These are phyloP conservation scores for Portunus trituberculatus DNA, from an alignment of 1,140 invertebrate genomes.

Conservation along the genomic window DNA sequence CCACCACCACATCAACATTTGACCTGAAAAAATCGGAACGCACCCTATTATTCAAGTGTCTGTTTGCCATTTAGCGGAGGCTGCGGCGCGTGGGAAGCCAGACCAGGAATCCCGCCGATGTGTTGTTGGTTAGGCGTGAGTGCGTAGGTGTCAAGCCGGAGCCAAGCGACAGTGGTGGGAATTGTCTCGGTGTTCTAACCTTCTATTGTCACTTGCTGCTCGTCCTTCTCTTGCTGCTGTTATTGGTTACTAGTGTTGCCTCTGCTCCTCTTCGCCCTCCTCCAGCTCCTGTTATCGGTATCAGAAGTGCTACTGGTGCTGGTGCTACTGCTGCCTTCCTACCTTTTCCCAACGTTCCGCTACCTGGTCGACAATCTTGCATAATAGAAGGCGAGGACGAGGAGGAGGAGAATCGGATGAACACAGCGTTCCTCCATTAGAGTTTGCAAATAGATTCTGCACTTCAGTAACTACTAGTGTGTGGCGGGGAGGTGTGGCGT, in stretches of 20 bases:
- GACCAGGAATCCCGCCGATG: not conserved
- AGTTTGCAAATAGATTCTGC: constrained; percentile 17
- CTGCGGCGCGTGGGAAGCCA: not conserved
- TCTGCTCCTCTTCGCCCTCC: too few relatives aligned
- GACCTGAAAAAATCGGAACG: not conserved
- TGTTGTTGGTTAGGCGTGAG: too few relatives aligned
- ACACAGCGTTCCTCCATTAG: not conserved
- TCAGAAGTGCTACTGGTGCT: too few relatives aligned
- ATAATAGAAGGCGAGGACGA: not conserved
- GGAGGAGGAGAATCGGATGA: not conserved
- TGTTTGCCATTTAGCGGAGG: not conserved
- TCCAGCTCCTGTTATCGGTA: too few relatives aligned
- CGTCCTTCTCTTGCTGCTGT: too few relatives aligned
- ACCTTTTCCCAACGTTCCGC: not conserved
- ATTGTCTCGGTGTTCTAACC: too few relatives aligned
- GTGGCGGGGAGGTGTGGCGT: not conserved
- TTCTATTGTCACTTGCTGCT: not conserved
- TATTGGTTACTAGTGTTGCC: too few relatives aligned
- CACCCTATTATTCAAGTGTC: not conserved
- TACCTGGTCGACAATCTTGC: not conserved
- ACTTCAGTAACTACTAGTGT: not conserved
- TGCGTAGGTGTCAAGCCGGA: too few relatives aligned
- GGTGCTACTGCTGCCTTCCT: too few relatives aligned
- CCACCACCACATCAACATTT: not conserved
- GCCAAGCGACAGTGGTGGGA: too few relatives aligned